A percentile compares a stretch with the other conserved stretches of the same genome.
phyloP scores from a whole-genome alignment of 2,113 vertebrate genomes.

The Polypterus bichir region DNA sequence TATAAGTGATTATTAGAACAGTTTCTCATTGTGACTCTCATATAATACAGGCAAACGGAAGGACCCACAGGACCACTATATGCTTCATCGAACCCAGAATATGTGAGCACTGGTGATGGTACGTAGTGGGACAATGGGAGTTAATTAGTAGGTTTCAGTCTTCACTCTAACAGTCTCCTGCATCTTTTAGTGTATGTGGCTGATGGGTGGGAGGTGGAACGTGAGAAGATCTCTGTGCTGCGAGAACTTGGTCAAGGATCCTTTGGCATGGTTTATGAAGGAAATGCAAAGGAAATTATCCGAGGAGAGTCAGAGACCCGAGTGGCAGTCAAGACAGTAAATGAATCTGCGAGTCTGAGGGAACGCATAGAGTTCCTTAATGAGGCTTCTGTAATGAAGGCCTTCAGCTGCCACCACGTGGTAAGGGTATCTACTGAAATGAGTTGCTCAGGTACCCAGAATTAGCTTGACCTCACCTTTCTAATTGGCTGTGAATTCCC shows the following conservation, averaged over 20 bases:
- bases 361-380: conserved; percentile 96
- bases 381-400: conserved; percentile 95
- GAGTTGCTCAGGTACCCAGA: background rate
- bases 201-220: conserved; percentile 87
- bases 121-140: conserved; percentile 23
- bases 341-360: conserved; percentile 81
- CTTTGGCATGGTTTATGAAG: conserved; percentile 96
- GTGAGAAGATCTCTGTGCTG: conserved; percentile 80
- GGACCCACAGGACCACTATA: conserved; percentile 82
- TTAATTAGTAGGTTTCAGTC: background rate
- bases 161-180: conserved; percentile 4
- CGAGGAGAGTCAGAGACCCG: conserved; percentile 77
- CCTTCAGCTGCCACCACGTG: conserved; percentile 95
- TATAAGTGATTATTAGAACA: background rate
- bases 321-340: conserved; percentile 90
- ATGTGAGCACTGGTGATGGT: conserved; percentile 90
- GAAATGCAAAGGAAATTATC: conserved; percentile 78
- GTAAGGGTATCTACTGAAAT: conserved; percentile 38
- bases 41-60: conserved; percentile 64
- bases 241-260: conserved; percentile 89
- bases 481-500: background rate
- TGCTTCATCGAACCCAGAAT: conserved; percentile 89
- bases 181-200: conserved; percentile 73
- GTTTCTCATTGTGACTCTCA: background rate
- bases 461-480: background rate